Evolutionary conservation across 2,888 invertebrate genomes (phyloP), one percentile per base, ranked within the genome.

Genomic region (Gymnosoma rotundatum): DNA sequence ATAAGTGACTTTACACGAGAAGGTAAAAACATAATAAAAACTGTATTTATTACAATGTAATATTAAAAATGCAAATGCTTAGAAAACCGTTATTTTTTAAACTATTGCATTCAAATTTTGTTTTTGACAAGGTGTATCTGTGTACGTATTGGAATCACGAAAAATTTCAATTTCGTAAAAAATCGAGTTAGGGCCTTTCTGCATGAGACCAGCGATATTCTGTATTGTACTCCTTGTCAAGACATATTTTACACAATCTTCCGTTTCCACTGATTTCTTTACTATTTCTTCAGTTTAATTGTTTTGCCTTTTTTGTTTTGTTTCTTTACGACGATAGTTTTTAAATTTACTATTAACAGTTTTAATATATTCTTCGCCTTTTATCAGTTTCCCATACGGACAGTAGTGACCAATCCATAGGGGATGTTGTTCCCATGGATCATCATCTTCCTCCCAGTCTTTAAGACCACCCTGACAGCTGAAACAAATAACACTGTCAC

Each of bases 351-450:
- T 83, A 21, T 87, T 78, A 18, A 92, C 87, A 0, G 83, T 45
- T 88, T 95, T 94, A 50, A 98, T 94, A 90, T 95, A 98, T 3
- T 95, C 94, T 78, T 95, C 94, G 7, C 98, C 97, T 91, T 97
- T 97, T 83, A 96, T 95, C 78, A 96, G 93, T 83, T 95, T 93
- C 8, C 98, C 94, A 92, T 95, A 98, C 14, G 95, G 95, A 90
- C 99, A 99, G 75, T 95, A 95, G 16, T 66, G 60, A 2, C 95
- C 94, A 90, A 97, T 97, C 98, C 98, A 98, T 48, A 95, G 94
- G 0, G 98, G 98, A 92, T 99, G 98, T 91, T 99, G 98, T 87
- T 96, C 95, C 98, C 98, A 98, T 0, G 98, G 98, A 87, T 97
- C 95, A 92, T 98, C 98, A 79, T 95, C 94, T 60, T 95, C 95